phyloP scores from a whole-genome alignment of 2,888 invertebrate species.

The Heliothis peltigera region DNA sequence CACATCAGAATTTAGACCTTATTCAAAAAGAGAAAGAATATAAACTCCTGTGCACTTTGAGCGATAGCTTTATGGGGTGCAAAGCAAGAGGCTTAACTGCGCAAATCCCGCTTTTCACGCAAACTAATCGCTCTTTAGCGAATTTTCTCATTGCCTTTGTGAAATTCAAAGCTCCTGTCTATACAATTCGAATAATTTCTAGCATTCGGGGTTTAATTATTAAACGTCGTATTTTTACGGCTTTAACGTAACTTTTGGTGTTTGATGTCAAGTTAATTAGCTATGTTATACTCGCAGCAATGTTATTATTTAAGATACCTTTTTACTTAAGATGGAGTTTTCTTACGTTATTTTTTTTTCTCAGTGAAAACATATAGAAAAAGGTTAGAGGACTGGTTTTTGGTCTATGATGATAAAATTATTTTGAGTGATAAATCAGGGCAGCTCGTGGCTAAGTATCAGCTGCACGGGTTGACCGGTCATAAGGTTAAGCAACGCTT shows the following conservation, averaged over 20 bases:
- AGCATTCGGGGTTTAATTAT: background rate
- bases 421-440: too few relatives aligned
- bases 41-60: conserved; percentile 3
- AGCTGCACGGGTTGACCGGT: too few relatives aligned
- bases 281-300: background rate
- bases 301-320: too few relatives aligned
- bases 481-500: too few relatives aligned
- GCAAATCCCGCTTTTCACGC: conserved; percentile 28
- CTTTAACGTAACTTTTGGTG: background rate
- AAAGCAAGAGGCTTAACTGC: conserved; percentile 23
- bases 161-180: conserved; percentile 2
- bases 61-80: conserved; percentile 15
- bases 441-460: too few relatives aligned
- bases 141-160: conserved; percentile 28
- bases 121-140: conserved; percentile 32
- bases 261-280: background rate
- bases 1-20: background rate
- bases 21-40: background rate
- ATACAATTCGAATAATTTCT: background rate
- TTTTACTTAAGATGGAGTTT: too few relatives aligned
- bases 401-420: too few relatives aligned
- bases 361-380: too few relatives aligned
- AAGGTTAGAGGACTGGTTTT: too few relatives aligned
- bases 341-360: too few relatives aligned
- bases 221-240: background rate